Evolutionary conservation across 1,140 invertebrate species (phyloP), one percentile per base, ranked within the genome.

Genomic region (Aphelinus atriplicis): DNA sequence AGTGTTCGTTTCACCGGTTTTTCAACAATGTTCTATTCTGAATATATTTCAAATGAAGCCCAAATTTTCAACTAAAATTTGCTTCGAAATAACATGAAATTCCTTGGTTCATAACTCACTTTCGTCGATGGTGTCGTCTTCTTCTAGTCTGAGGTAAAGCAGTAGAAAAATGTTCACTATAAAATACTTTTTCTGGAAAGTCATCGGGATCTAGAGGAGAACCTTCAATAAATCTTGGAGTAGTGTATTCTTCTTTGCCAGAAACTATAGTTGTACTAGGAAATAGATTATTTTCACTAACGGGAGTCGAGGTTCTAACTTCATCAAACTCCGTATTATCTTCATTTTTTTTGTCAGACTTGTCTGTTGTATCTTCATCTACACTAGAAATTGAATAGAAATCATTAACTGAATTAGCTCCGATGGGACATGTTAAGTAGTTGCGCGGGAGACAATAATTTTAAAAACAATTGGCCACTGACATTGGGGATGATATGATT

Each of bases 101-200:
- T 58, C 6, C 26, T 58, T 9, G n/a, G 42, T 75, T 65, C 43
- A 3, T 26, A 65, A 73, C 61, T 75, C 68, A 84, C 83, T 80
- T 83, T 76, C 71, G 79, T 9, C 82, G 80, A 80, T 83, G 80
- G 74, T 84, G 81, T 61, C 81, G 77, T 50, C 82, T 79, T 70
- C n/a, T 69, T 51, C 73, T 48, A 1, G 46, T 65, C 60, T 58
- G 73, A 43, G 73, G 55, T 66, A 51, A 42, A 53, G n/a, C 46
- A 55, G 67, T 71, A 61, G 68, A 71, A 56, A 66, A 71, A 64
- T 46, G 4, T 47, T 75, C 55, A 53, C 55, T 65, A 55, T 57
- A 70, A 48, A 63, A 46, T 57, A 60, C 53, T 10, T 64, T 63
- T 47, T 69, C 53, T 3, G 60, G 42, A 43, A 58, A 1, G 51